phyloP scores from a whole-genome alignment of 2,888 invertebrate genomes.

The Cerastoderma edule region DNA sequence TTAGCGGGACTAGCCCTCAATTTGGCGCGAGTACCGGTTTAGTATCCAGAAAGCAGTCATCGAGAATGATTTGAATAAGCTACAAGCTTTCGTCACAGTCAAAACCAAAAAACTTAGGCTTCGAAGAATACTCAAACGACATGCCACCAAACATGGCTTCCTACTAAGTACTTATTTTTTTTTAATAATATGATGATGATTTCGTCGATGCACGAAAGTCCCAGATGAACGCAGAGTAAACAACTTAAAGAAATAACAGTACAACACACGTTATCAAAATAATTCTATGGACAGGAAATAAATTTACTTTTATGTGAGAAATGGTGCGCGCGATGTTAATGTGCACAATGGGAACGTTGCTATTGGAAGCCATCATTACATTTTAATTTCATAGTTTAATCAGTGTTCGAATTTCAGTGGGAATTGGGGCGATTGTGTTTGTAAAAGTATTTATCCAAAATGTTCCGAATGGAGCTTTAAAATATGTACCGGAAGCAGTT shows the following conservation, averaged over 20 bases:
- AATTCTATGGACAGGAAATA: conserved; percentile 1
- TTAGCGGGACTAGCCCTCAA: too few relatives aligned
- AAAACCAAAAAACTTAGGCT: too few relatives aligned
- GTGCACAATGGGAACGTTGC: background rate
- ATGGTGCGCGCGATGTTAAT: conserved; percentile 9
- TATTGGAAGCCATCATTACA: conserved; percentile 2
- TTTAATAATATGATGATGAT: too few relatives aligned
- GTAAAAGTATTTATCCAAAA: background rate
- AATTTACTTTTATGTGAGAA: conserved; percentile 16
- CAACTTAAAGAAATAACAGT: too few relatives aligned
- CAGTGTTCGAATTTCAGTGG: conserved; percentile 10
- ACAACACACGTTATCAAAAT: conserved; percentile 18
- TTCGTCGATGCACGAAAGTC: background rate
- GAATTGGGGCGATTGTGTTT: background rate
- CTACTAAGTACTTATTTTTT: too few relatives aligned
- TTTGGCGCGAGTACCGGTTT: too few relatives aligned
- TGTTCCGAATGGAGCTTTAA: background rate
- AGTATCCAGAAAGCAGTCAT: too few relatives aligned
- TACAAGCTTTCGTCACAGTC: too few relatives aligned
- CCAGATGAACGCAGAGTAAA: too few relatives aligned
- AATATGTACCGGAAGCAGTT: background rate
- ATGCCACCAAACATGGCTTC: too few relatives aligned
- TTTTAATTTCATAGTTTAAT: conserved; percentile 18
- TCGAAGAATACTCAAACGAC: too few relatives aligned
- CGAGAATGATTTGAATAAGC: too few relatives aligned